Evolutionary conservation across 2,888 invertebrate genomes (phyloP).

Genomic region (Ochropleura leucogaster): DNA sequence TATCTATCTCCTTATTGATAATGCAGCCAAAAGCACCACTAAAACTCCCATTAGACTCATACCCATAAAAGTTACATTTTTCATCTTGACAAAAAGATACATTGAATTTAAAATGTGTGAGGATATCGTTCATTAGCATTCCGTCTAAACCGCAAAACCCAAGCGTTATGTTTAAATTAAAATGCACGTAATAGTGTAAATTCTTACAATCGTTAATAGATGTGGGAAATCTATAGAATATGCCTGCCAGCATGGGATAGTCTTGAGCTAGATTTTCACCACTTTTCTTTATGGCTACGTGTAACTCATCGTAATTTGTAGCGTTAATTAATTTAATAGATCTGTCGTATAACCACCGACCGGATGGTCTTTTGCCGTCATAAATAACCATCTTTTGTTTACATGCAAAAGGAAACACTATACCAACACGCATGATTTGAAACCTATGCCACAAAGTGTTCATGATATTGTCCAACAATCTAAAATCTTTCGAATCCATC

Average conservation of each 20-base stretch:
- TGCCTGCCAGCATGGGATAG: conserved; percentile 72
- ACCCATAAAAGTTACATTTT: conserved; percentile 68
- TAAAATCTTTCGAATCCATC: conserved; percentile 56
- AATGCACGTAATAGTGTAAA: conserved; percentile 64
- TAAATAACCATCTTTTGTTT: conserved; percentile 68
- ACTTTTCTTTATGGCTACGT: conserved; percentile 39
- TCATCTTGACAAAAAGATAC: conserved; percentile 57
- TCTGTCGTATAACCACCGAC: conserved; percentile 69
- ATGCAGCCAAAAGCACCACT: conserved; percentile 74
- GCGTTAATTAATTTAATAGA: conserved; percentile 66
- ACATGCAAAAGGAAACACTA: conserved; percentile 73
- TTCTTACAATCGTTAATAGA: conserved; percentile 70
- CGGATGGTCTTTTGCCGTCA: conserved; percentile 62
- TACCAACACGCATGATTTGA: conserved; percentile 62
- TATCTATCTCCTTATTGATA: conserved; percentile 68
- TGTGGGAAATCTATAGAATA: conserved; percentile 77
- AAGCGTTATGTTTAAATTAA: conserved; percentile 57
- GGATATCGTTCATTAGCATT: conserved; percentile 72
- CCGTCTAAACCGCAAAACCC: conserved; percentile 77
- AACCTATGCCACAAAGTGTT: conserved; percentile 74
- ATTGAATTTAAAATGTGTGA: conserved; percentile 72
- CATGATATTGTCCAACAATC: conserved; percentile 65
- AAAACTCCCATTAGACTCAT: conserved; percentile 47
- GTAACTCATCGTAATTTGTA: conserved; percentile 48
- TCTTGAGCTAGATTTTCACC: conserved; percentile 58